Evolutionary conservation across 2,113 vertebrate genomes (phyloP), one percentile per base, ranked within the genome.

Genomic region (Pangasianodon hypophthalmus): DNA sequence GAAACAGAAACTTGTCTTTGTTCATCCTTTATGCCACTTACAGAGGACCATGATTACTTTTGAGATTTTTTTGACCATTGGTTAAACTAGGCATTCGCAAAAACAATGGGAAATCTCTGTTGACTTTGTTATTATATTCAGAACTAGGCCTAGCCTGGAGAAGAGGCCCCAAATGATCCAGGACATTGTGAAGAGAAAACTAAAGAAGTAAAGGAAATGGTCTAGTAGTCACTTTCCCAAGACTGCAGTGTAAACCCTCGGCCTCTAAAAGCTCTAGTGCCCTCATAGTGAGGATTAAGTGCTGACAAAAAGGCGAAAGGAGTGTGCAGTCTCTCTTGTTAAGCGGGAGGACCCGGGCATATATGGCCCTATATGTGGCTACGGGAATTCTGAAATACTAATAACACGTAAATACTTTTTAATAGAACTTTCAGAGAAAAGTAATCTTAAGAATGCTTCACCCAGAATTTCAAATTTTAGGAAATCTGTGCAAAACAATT

Each of bases 201-300:
- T 32, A 52, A 85, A 24, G 48, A 32, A 81, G 24, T 9, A 9
- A 79, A 54, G 86, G 58, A 58, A 6, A 73, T 13, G n/a, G 37
- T 19, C 32, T 64, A n/a, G 21, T 11, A 41, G 50, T 37, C 26
- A 77, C 64, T 75, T 64, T 87, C 19, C 60, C 26, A 62, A 77
- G 80, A 44, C 26, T 48, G 48, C 41, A 60, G 48, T 67, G 24
- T 87, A 64, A 41, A 46, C 69, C 32, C 71, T 46, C 67, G 32
- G 67, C 56, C 13, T 64, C 86, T 32, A 54, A 90, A 73, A 84
- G 52, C 58, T 56, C 82, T 64, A 83, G 58, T 52, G 26, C 4
- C 85, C 44, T 92, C 44, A 37, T 2, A 88, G 64, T 32, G 29
- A 89, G 50, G 69, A 82, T 91, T 71, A 93, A 80, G 79, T 71